Base-by-base conservation (phyloP, 2,113 vertebrate genomes). In the Coturnix japonica region DNA sequence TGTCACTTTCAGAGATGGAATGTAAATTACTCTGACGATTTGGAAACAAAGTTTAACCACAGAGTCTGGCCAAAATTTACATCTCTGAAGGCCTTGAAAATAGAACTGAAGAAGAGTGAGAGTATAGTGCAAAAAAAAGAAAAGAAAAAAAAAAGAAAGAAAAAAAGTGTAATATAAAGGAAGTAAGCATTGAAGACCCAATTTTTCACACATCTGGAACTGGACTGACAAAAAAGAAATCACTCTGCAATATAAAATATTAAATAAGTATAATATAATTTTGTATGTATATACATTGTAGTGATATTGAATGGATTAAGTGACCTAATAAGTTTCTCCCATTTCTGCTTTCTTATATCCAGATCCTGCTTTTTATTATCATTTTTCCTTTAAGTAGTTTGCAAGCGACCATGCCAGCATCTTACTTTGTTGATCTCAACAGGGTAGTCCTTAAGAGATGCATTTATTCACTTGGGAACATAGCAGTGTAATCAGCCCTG, bases 391-490 rank as follows among this genome's bases (percentile, higher is more conserved):
- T 69, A 91, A 89, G 37, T 16, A 73, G 63, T 67, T 94, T 85
- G 41, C 71, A 87, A 91, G 49, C 25, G 31, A 89, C 76, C 78
- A 53, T 4, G 84, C 96, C 94, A 96, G 85, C 78, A 89, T 89
- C 60, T 87, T 60, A 73, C 70, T 95, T 76, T 7, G 41, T 89
- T 92, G 74, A 94, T 89, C 89, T 85, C 86, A 79, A 95, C 63
- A 84, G 84, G 84, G 69, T 96, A 87, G 66, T 93, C 90, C 81
- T 76, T 87, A 79, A 83, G 81, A 92, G 93, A 96, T 56, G 22
- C 28, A 59, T 81, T 91, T 95, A 91, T 87, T 89, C 94, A 39
- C 90, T 92, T 76, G 95, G 89, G 93, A 96, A 46, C 74, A 61
- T 66, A 39, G 49, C 28, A 70, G 64, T 33, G 49, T 96, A 94